Conservation (phyloP, 2,797 vertebrate species). For the Philypnodon macrostomus region DNA sequence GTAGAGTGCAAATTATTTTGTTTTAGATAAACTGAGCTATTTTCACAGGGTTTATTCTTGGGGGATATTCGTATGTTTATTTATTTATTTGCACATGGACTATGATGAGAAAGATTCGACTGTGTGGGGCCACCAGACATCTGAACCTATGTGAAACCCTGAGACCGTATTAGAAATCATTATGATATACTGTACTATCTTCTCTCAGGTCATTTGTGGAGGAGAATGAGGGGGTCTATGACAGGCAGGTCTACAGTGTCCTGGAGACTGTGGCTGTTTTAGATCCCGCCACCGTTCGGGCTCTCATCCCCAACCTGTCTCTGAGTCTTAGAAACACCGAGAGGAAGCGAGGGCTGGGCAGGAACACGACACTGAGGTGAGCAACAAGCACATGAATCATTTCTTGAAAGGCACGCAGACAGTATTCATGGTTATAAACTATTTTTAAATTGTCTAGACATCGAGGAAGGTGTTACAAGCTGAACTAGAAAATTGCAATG, state of each 20-base stretch:
- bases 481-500: constrained; percentile 14
- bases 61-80: too few species aligned
- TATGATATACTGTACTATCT: too few species aligned
- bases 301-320: constrained; percentile 84
- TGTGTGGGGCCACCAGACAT: too few species aligned
- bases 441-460: constrained; percentile 56
- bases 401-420: constrained; percentile 15
- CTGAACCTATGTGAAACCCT: too few species aligned
- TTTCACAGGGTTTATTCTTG: too few species aligned
- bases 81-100: too few species aligned
- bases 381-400: constrained; percentile 37
- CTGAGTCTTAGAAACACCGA: constrained; percentile 84
- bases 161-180: too few species aligned
- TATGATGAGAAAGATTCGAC: too few species aligned
- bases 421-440: constrained; percentile 26
- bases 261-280: constrained; percentile 83
- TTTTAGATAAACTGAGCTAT: too few species aligned
- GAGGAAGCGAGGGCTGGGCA: constrained; percentile 90
- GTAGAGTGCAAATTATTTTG: too few species aligned
- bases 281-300: constrained; percentile 76
- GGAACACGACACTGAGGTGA: constrained; percentile 86
- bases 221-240: constrained; percentile 83
- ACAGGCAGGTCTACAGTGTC: constrained; percentile 84
- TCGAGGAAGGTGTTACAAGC: constrained; percentile 7
- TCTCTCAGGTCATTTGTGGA: constrained; percentile 85